phyloP scores from a whole-genome alignment of 92 coral and sea anemone species.

The Montipora capitata region DNA sequence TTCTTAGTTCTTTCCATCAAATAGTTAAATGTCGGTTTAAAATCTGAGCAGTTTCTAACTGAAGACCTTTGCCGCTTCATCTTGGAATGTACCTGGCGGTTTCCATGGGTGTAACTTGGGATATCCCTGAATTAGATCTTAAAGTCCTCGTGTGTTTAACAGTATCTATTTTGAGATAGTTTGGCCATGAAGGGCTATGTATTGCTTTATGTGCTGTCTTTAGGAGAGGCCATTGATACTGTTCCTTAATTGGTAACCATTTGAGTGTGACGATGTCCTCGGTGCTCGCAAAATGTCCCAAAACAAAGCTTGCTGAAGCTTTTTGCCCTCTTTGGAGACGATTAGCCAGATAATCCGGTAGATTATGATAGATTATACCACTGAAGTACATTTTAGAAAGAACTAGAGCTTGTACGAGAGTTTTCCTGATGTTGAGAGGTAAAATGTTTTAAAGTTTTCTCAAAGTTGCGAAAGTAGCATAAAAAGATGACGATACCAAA shows the following conservation, averaged over 20 bases:
- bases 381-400: background rate
- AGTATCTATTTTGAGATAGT: too few relatives aligned
- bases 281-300: background rate
- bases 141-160: background rate
- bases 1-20: background rate
- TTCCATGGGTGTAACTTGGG: too few relatives aligned
- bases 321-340: background rate
- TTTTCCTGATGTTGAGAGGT: background rate
- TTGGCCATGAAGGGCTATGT: background rate
- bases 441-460: background rate
- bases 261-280: background rate
- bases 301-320: background rate
- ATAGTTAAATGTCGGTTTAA: background rate
- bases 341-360: too few relatives aligned
- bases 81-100: too few relatives aligned
- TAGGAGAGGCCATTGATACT: background rate
- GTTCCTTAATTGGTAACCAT: background rate
- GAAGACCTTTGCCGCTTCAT: too few relatives aligned
- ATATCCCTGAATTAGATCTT: too few relatives aligned
- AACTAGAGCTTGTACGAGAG: background rate
- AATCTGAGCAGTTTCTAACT: too few relatives aligned
- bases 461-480: too few relatives aligned
- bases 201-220: background rate
- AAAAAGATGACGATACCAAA: background rate
- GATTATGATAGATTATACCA: too few relatives aligned